Conservation (phyloP, 2,113 vertebrate species). For the Scomber japonicus region DNA sequence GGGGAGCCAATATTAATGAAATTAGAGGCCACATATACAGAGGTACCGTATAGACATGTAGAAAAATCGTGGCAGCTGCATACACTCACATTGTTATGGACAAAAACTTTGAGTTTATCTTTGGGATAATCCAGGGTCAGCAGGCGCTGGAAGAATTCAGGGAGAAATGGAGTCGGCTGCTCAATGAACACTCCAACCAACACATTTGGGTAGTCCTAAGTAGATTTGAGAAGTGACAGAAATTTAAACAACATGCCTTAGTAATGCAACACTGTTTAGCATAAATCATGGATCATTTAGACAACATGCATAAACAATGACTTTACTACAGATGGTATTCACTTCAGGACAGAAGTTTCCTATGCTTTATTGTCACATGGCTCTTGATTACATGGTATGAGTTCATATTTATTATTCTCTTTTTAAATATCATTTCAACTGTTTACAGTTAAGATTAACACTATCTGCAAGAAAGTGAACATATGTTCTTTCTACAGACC, state of each 20-base stretch:
- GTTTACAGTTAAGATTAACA: background rate
- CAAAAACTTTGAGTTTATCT: conserved; percentile 91
- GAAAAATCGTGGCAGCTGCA: conserved; percentile 13
- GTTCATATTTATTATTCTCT: background rate
- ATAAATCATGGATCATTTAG: conserved; percentile 52
- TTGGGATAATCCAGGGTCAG: conserved; percentile 93
- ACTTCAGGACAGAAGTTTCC: too few relatives aligned
- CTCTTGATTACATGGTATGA: background rate
- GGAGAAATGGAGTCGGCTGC: conserved; percentile 96
- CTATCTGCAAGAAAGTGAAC: background rate
- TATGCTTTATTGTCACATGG: background rate
- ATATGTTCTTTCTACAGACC: background rate
- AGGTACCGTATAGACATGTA: background rate
- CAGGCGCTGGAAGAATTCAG: conserved; percentile 93
- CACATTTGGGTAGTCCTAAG: conserved; percentile 91
- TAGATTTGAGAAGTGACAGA: conserved; percentile 62
- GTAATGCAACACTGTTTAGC: conserved; percentile 43
- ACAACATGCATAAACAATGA: conserved; percentile 14
- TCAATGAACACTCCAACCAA: conserved; percentile 95
- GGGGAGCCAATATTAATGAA: conserved; percentile 42
- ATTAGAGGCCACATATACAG: background rate
- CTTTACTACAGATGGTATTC: conserved; percentile 2
- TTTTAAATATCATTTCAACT: background rate
- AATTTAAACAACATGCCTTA: conserved; percentile 35
- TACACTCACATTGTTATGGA: conserved; percentile 96